These are phyloP conservation scores for Stichopus chloronotus DNA, from an alignment of 35 echinoderm and acorn worm species.

Conservation along the genomic window DNA sequence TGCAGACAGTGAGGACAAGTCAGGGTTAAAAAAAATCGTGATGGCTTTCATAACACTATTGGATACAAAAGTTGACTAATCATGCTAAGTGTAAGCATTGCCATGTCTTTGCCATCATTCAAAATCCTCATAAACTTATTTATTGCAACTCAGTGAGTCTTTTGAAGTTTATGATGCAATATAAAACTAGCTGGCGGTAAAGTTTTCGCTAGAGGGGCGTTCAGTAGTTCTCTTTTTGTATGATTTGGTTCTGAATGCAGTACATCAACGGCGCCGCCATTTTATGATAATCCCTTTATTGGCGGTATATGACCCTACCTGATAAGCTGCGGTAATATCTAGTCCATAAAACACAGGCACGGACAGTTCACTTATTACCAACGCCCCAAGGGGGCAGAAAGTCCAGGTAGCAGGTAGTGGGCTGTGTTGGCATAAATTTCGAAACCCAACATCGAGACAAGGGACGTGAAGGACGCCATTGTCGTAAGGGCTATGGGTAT, in stretches of 20 bases:
- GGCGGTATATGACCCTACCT: slow-evolving; percentile 4
- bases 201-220: no score
- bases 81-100: no score
- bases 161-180: no score
- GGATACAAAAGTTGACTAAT: background rate
- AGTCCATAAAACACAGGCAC: slow-evolving; percentile 64
- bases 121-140: background rate
- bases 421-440: slow-evolving; percentile 44
- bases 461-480: slow-evolving; percentile 64
- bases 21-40: no score
- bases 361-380: slow-evolving; percentile 32
- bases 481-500: slow-evolving; percentile 58
- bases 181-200: no score
- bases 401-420: slow-evolving; percentile 21
- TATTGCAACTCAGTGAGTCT: background rate
- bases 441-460: slow-evolving; percentile 51
- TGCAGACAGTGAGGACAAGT: no score
- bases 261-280: no score
- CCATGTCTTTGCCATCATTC: background rate
- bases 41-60: background rate
- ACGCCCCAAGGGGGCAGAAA: background rate
- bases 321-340: slow-evolving; percentile 47
- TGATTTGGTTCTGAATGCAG: no score
- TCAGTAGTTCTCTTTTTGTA: no score
- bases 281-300: no score